Evolutionary conservation across 2,113 vertebrate genomes (phyloP).

Genomic region (Tachysurus vachellii): DNA sequence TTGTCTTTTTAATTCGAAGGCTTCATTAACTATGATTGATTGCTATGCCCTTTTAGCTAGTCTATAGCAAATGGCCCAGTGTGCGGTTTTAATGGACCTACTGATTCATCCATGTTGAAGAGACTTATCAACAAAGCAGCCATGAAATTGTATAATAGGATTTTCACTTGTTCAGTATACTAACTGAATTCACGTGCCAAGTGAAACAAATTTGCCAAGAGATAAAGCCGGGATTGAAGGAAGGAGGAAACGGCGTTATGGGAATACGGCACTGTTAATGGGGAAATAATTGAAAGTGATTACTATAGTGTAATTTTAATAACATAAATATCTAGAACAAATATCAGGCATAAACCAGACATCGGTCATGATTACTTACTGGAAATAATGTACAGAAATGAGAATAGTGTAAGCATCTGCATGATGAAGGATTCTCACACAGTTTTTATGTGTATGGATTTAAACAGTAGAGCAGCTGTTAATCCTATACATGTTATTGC

Average conservation of each 20-base stretch:
- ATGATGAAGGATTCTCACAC: not conserved
- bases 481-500: not conserved
- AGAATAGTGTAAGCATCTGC: not conserved
- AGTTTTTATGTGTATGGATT: not conserved
- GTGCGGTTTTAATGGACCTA: constrained; percentile 43
- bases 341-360: constrained; percentile 4
- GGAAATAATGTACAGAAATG: no score
- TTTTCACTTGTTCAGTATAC: constrained; percentile 46
- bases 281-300: not conserved
- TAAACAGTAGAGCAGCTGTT: not conserved
- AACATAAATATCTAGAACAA: not conserved
- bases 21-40: constrained; percentile 32
- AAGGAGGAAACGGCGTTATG: constrained; percentile 3
- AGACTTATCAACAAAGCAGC: constrained; percentile 49
- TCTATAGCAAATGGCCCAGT: constrained; percentile 33
- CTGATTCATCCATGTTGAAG: constrained; percentile 39
- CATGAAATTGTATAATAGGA: constrained; percentile 55
- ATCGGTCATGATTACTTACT: constrained; percentile 33
- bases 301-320: constrained; percentile 17
- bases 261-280: not conserved
- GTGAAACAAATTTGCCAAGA: constrained; percentile 36
- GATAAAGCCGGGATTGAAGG: constrained; percentile 21
- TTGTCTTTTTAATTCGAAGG: not conserved
- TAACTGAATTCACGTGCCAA: constrained; percentile 49
- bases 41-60: not conserved